Evolutionary conservation across 2,113 vertebrate species (phyloP), one percentile per base, ranked within the genome.

Genomic region (Cranoglanis bouderius): DNA sequence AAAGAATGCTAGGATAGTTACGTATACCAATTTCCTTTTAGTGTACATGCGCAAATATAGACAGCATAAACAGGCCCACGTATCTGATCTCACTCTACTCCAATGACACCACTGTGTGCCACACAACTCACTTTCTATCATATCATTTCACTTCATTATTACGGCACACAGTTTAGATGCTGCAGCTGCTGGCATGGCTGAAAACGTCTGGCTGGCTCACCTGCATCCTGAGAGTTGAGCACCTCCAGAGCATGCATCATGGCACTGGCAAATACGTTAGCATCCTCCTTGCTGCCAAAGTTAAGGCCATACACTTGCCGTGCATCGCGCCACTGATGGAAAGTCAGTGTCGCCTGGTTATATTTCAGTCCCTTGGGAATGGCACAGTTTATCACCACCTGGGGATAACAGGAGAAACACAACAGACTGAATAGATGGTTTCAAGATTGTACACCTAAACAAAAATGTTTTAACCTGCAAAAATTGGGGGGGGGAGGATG

Each of bases 201-300:
- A 90, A 82, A 65, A 63, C 0, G 12, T 59, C 40, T 6, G 19
- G 14, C 91, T 10, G 19, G 6, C 91, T 89, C 84, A 99, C 98
- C 98, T 95, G 98, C 91, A 90, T 99, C 98, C 94, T 98, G 98
- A 88, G 98, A 98, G 95, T 99, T 99, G 93, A 99, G 96, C 94
- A 99, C 98, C 96, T 99, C 98, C 95, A 99, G 95, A 92, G 98
- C 98, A 92, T 99, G 98, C 98, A 99, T 99, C 98, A 99, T 99
- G 97, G 98, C 98, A 96, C 98, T 99, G 93, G 98, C 98, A 26
- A 99, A 99, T 72, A 99, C 98, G 57, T 99, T 99, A 95, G 98
- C 98, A 89, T 99, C 98, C 94, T 99, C 98, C 93, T 99, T 99
- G 94, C 98, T 99, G 96, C 98, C 98, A 89, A 99, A 99, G 95